These are phyloP conservation scores for Bombus pyrosoma DNA, from an alignment of 1,140 invertebrate species.

Conservation along the genomic window DNA sequence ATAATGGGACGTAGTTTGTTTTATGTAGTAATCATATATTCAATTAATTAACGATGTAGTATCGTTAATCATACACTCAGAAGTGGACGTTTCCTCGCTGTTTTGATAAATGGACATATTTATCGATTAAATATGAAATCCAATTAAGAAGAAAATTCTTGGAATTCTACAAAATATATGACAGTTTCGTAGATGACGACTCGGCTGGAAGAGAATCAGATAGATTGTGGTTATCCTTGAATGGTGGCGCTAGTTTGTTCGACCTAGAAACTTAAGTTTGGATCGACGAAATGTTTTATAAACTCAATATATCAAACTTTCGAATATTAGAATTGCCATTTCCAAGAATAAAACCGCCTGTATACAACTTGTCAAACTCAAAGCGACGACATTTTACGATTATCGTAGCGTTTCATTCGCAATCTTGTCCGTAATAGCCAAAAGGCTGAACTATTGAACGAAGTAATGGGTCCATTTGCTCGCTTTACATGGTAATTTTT, in stretches of 20 bases:
- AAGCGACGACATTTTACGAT: not conserved
- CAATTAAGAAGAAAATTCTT: not conserved
- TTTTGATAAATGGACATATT: not conserved
- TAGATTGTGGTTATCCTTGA: too few relatives aligned
- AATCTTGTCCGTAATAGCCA: not conserved
- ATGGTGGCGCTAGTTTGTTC: not conserved
- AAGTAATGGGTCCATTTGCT: slow-evolving; percentile 1
- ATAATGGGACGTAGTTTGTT: not conserved
- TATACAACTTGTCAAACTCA: not conserved
- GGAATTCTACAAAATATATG: not conserved
- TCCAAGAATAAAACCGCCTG: not conserved
- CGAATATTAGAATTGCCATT: not conserved
- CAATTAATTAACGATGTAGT: too few relatives aligned
- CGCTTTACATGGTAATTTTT: not conserved
- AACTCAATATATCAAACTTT: not conserved
- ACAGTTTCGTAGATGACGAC: not conserved
- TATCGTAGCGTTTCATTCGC: not conserved
- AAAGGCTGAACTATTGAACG: not conserved
- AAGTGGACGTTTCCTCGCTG: not conserved
- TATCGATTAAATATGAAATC: not conserved
- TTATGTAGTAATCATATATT: too few relatives aligned
- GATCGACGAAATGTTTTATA: too few relatives aligned
- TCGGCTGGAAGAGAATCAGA: not conserved
- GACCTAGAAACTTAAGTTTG: too few relatives aligned
- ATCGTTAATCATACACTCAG: not conserved